Percentiles rank a stretch among this genome's conserved stretches.
phyloP scores from a whole-genome alignment of 2,113 vertebrate genomes.

The Trachemys scripta region DNA sequence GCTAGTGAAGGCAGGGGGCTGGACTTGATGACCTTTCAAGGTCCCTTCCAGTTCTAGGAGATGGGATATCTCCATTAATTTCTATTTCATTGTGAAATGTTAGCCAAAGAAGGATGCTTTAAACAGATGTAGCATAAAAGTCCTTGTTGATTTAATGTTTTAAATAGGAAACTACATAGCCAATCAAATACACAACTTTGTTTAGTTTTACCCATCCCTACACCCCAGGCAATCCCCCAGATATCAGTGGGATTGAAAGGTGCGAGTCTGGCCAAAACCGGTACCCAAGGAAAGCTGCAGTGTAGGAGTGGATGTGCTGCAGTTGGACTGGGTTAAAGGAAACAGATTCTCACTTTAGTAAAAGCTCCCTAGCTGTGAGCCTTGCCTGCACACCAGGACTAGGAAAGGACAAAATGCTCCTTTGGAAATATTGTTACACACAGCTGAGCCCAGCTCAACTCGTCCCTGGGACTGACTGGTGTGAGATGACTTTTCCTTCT shows the following conservation, averaged over 20 bases:
- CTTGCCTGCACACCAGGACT: not conserved
- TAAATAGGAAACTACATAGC: not conserved
- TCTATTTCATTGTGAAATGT: not conserved
- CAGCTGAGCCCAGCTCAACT: too few relatives aligned
- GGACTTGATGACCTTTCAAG: too few relatives aligned
- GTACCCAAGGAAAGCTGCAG: not conserved
- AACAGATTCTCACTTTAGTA: not conserved
- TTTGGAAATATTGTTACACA: rapidly evolving
- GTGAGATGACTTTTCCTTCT: not conserved
- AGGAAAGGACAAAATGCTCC: rapidly evolving
- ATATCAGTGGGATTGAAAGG: rapidly evolving
- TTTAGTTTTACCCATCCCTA: rapidly evolving
- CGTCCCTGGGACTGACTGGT: rapidly evolving
- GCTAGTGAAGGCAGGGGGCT: too few relatives aligned
- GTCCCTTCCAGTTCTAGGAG: too few relatives aligned
- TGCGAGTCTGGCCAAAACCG: rapidly evolving
- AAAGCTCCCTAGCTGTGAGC: rapidly evolving
- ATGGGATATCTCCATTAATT: too few relatives aligned
- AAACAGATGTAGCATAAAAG: rapidly evolving
- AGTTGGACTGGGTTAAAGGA: rapidly evolving
- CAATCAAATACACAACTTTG: rapidly evolving
- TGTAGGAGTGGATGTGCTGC: rapidly evolving
- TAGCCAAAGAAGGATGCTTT: rapidly evolving
- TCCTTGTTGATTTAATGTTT: not conserved
- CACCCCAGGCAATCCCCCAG: rapidly evolving